These are phyloP conservation scores for Leptosomus discolor DNA, from an alignment of 2,113 vertebrate species.

Conservation along the genomic window DNA sequence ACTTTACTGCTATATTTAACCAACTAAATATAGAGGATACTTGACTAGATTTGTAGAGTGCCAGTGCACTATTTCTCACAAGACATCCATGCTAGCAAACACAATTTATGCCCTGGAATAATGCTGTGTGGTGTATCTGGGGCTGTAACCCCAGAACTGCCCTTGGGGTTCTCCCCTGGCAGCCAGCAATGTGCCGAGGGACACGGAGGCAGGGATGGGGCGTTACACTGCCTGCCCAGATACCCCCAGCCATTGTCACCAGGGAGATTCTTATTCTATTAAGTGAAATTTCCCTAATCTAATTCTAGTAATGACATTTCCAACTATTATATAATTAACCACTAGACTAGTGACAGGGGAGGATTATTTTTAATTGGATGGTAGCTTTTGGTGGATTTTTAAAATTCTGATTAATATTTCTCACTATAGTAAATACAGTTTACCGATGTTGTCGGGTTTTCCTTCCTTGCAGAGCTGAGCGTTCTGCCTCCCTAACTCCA, in stretches of 20 bases:
- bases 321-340: not conserved
- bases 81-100: not conserved
- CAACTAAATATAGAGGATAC: slow-evolving; percentile 31
- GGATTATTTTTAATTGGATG: not conserved
- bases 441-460: not conserved
- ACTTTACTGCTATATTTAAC: slow-evolving; percentile 28
- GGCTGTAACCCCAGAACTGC: not conserved
- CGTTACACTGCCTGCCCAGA: not conserved
- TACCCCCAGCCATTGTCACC: not conserved
- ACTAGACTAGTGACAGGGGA: not conserved
- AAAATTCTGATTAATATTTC: not conserved
- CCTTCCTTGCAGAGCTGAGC: not conserved
- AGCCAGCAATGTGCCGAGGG: not conserved
- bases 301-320: not conserved
- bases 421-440: not conserved
- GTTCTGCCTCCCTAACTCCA: not conserved
- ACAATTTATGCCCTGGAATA: not conserved
- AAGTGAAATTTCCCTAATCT: not conserved
- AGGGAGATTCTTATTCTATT: not conserved
- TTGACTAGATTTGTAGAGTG: slow-evolving; percentile 37
- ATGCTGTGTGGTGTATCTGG: not conserved
- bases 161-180: not conserved
- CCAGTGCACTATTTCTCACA: slow-evolving; percentile 1
- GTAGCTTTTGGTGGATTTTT: not conserved
- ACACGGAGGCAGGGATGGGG: accelerated